Evolutionary conservation across 2,888 invertebrate species (phyloP).

Genomic region (Rhamnusium bicolor): DNA sequence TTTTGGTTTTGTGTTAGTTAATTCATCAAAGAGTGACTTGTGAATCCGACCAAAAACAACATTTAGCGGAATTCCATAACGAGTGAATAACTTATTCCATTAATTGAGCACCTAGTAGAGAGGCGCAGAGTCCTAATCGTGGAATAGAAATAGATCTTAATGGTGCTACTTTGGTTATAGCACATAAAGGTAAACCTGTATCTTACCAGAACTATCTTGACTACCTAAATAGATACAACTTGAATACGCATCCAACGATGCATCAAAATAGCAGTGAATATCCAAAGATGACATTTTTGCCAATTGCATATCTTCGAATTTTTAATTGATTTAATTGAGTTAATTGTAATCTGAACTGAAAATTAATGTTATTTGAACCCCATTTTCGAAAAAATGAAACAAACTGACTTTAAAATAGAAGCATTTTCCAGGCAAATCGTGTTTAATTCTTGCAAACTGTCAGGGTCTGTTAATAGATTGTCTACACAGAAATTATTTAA

Average conservation of each 20-base stretch:
- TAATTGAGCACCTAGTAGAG: slow-evolving; percentile 32
- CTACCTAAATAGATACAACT: not conserved
- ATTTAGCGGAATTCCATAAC: no score
- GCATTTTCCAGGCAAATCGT: not conserved
- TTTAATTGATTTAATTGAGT: slow-evolving; percentile 11
- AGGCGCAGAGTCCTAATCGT: slow-evolving; percentile 37
- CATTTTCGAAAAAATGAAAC: slow-evolving; percentile 32
- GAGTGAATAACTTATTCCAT: not conserved
- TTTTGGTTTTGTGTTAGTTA: no score
- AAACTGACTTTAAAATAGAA: slow-evolving; percentile 10
- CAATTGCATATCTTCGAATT: slow-evolving; percentile 19
- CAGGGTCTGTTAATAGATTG: slow-evolving; percentile 24
- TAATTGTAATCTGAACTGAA: slow-evolving; percentile 14
- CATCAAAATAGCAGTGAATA: not conserved
- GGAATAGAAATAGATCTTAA: slow-evolving; percentile 37
- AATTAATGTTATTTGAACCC: slow-evolving; percentile 11
- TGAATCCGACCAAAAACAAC: no score
- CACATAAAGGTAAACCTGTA: slow-evolving; percentile 22
- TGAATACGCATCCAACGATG: not conserved
- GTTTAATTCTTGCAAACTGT: slow-evolving; percentile 13
- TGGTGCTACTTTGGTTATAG: slow-evolving; percentile 40
- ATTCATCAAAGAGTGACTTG: no score
- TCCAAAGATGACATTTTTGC: not conserved
- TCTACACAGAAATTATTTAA: slow-evolving; percentile 29
- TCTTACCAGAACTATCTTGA: not conserved